phyloP scores from a whole-genome alignment of 2,888 invertebrate species.

The Carabus problematicus region DNA sequence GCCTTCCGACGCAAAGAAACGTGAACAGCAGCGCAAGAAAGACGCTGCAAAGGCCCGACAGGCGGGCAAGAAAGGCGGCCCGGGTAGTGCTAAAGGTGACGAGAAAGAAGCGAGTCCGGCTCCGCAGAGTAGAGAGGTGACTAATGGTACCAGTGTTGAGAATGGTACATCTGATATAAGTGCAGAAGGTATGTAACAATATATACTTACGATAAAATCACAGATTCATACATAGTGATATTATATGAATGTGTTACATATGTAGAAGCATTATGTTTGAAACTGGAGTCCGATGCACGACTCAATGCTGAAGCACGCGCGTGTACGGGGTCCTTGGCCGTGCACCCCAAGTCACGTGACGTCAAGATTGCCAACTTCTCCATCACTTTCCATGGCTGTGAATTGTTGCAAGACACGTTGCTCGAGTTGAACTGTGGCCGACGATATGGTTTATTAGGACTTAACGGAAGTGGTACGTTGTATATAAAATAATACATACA shows the following conservation, averaged over 20 bases:
- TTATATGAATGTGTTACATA: constrained; percentile 45
- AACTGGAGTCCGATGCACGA: constrained; percentile 88
- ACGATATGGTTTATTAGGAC: constrained; percentile 94
- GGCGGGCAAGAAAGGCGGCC: constrained; percentile 58
- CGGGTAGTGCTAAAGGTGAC: constrained; percentile 60
- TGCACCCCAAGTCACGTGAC: constrained; percentile 95
- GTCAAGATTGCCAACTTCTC: constrained; percentile 96
- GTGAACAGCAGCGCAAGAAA: constrained; percentile 96
- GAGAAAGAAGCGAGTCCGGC: constrained; percentile 64
- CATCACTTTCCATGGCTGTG: constrained; percentile 97
- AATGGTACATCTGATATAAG: constrained; percentile 65
- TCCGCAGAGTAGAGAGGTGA: constrained; percentile 50
- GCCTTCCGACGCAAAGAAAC: constrained; percentile 99
- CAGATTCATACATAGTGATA: background rate
- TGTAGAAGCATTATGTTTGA: constrained; percentile 82
- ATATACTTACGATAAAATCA: no score
- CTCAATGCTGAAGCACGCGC: constrained; percentile 93
- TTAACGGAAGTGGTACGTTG: constrained; percentile 89
- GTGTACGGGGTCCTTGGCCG: constrained; percentile 93
- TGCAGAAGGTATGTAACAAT: constrained; percentile 69
- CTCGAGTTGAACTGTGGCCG: constrained; percentile 97
- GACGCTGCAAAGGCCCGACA: constrained; percentile 84
- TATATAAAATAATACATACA: constrained; percentile 42
- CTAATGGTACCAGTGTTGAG: constrained; percentile 41
- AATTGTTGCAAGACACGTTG: constrained; percentile 93